phyloP scores from a whole-genome alignment of 2,797 vertebrate species.

The Megalops cyprinoides region DNA sequence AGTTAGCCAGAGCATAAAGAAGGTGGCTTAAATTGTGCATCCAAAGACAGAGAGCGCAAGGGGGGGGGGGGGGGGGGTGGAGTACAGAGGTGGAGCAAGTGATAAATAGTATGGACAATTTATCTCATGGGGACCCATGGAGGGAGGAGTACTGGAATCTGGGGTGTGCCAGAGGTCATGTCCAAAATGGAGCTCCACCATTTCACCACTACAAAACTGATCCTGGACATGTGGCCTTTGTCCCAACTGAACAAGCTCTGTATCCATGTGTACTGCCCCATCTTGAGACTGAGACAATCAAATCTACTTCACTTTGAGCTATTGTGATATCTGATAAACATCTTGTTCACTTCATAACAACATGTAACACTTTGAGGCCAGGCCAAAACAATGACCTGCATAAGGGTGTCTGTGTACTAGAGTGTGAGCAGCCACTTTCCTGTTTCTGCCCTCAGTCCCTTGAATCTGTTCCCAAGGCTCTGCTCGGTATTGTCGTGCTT shows the following conservation, averaged over 20 bases:
- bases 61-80: conserved; percentile 7
- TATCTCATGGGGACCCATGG: not conserved
- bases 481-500: not conserved
- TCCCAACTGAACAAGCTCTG: not conserved
- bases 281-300: not conserved
- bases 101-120: not conserved
- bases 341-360: not conserved
- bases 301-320: not conserved
- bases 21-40: not conserved
- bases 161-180: too few species aligned
- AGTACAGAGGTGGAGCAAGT: not conserved
- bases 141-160: too few species aligned
- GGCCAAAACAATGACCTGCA: too few species aligned
- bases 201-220: too few species aligned
- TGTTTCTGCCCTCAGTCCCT: not conserved
- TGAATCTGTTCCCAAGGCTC: not conserved
- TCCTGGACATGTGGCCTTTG: too few species aligned
- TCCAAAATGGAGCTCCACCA: too few species aligned
- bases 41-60: not conserved
- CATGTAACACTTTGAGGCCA: too few species aligned
- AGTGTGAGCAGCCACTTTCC: not conserved
- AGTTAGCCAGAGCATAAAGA: not conserved
- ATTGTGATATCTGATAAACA: not conserved
- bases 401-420: too few species aligned
- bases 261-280: not conserved